A percentile compares a stretch with the other conserved stretches of the same genome.
phyloP scores from a whole-genome alignment of 2,888 invertebrate genomes.

The Eurois occulta region DNA sequence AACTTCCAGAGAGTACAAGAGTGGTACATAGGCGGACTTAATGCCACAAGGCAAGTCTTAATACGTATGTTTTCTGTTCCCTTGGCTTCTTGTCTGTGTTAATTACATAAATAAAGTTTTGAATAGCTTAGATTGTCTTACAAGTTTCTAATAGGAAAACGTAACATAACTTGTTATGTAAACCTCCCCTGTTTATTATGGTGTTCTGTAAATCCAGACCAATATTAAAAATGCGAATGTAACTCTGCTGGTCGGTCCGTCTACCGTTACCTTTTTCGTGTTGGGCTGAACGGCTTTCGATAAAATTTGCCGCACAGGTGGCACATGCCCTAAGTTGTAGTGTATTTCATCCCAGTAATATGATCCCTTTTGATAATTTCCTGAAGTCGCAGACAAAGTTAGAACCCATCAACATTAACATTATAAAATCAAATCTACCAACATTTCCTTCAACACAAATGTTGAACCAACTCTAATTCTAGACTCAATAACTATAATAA shows the following conservation, averaged over 20 bases:
- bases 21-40: too few relatives aligned
- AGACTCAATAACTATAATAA: conserved; percentile 39
- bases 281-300: neutral
- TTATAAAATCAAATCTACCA: conserved; percentile 34
- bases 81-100: neutral
- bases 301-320: neutral
- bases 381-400: neutral
- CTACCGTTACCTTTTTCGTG: neutral
- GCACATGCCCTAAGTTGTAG: neutral
- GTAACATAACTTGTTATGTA: neutral
- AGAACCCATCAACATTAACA: neutral
- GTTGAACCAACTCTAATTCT: conserved; percentile 35
- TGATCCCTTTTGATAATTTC: neutral
- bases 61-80: too few relatives aligned
- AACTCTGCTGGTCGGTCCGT: too few relatives aligned
- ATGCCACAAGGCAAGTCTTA: too few relatives aligned
- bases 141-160: neutral
- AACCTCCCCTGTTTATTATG: neutral
- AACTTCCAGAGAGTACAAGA: too few relatives aligned
- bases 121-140: neutral
- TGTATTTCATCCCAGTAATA: neutral
- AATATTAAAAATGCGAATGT: too few relatives aligned
- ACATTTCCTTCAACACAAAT: conserved; percentile 15
- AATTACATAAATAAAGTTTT: neutral
- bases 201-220: too few relatives aligned